These are phyloP conservation scores for Temnopleurus reevesii DNA, from an alignment of 53 echinoderm and acorn worm genomes.

Conservation along the genomic window DNA sequence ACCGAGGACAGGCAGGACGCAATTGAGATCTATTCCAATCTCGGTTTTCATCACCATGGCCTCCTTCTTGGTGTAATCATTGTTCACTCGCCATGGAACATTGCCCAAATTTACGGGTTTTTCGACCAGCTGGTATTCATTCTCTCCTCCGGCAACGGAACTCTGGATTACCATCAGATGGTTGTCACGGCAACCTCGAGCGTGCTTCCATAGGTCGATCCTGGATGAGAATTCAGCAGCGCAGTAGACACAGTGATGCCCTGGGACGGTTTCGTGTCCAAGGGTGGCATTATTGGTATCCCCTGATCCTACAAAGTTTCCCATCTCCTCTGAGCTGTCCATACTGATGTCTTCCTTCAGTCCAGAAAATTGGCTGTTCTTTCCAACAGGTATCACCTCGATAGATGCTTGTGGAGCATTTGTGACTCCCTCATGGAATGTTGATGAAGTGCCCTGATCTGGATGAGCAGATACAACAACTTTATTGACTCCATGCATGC, in stretches of 20 bases:
- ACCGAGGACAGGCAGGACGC: neutral
- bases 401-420: neutral
- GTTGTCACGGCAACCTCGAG: slow-evolving; percentile 28
- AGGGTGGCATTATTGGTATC: neutral
- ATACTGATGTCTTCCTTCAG: neutral
- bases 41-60: neutral
- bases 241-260: slow-evolving; percentile 45
- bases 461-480: neutral
- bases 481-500: neutral
- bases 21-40: slow-evolving; percentile 7
- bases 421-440: neutral
- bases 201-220: slow-evolving; percentile 33
- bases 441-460: neutral
- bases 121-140: neutral
- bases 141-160: neutral
- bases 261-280: neutral
- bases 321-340: neutral
- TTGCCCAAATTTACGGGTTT: neutral
- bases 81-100: neutral
- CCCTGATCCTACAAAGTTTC: neutral
- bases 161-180: slow-evolving; percentile 8
- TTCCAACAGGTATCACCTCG: neutral
- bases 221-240: slow-evolving; percentile 5
- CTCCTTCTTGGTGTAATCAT: slow-evolving; percentile 33
- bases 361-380: neutral